Base-by-base conservation (phyloP, 2,888 invertebrate genomes). In the Marronus borbonicus region DNA sequence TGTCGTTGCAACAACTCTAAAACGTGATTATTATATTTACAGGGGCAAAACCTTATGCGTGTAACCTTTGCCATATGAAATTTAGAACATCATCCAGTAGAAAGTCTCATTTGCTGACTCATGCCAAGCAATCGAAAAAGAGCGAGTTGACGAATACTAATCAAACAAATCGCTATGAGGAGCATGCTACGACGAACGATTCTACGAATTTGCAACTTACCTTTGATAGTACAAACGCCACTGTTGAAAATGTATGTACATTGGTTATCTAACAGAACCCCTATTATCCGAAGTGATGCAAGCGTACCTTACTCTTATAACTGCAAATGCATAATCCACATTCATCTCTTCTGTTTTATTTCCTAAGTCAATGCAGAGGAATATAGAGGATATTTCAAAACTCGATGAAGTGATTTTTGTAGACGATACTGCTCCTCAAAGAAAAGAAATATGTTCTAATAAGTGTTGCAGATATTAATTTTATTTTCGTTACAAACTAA, bases 1-100 rank as follows among this genome's bases (percentile, higher is more conserved):
- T 8, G 44, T 44, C 44, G 8, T 12, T 44, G 44, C 8, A 44
- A 44, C 44, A 44, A 55, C n/a, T 55, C 58, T 66, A 70, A 65
- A 74, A 74, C 31, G 31, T 4, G 31, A 36, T 36, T 36, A 5
- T 36, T 36, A 36, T 5, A 36, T 5, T 36, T 36, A 36, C 31
- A 90, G 91, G 92, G 62, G 89, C 90, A 3, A 91, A 91, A 82
- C 93, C 92, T 0, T 93, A 92, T 84, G 87, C 89, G 74, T 93
- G 93, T 86, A 88, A 89, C 0, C 87, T 91, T 77, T 94, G 94
- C 85, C 89, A 90, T n/a, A 87, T 90, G 80, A 88, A 89, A 78
- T 94, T 94, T 85, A 88, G 94, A 52, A 94, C 93, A 0, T 91
- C 92, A 0, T 93, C 93, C 0, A 93, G 93, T 82, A 88, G 92